Base-by-base conservation (phyloP, 2,888 invertebrate species). In the Agrenia bidenticulata region DNA sequence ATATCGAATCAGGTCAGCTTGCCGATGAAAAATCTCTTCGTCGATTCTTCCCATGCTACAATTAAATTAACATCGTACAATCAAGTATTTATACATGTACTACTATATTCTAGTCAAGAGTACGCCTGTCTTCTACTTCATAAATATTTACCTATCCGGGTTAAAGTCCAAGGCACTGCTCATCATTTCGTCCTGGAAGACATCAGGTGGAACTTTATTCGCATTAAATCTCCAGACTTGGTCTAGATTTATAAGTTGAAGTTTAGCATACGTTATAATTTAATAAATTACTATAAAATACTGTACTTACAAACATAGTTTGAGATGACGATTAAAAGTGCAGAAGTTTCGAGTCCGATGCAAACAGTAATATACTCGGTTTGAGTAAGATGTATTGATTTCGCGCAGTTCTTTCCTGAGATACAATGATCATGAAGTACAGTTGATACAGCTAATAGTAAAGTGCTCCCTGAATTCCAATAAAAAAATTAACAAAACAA, bases 1-100 rank as follows among this genome's bases (percentile, higher is more conserved):
- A 77, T 87, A 87, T 77, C 84, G 82, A 71, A 89, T 88, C 9
- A 88, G 81, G 79, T 88, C 88, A 26, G 88, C 88, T 82, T 88
- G 88, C 78, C 87, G 87, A 77, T 88, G 87, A 54, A 88, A 80
- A 59, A 88, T 81, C 65, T 87, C 87, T 21, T 82, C 81, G 7
- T 83, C 80, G 76, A 82, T 82, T 63, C 82, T 83, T 13, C 84
- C 84, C 42, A 73, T 61, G 56, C 77, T 76, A 78, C 53, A 45
- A 32, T 32, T 32, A 32, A 32, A 24, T 56, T 15, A n/a, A 17
- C 56, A 55, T 39, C 15, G 9, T 39, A 39, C 7, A 39, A 39
- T 11, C 7, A 39, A 7, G 7, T 39, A 39, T 15, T 39, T 11
- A 39, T 7, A 11, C 7, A 7, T 7, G 15, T 11, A 39, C 15